Base-by-base conservation (phyloP, 2,797 vertebrate species). In the Fistularia tabacaria region DNA sequence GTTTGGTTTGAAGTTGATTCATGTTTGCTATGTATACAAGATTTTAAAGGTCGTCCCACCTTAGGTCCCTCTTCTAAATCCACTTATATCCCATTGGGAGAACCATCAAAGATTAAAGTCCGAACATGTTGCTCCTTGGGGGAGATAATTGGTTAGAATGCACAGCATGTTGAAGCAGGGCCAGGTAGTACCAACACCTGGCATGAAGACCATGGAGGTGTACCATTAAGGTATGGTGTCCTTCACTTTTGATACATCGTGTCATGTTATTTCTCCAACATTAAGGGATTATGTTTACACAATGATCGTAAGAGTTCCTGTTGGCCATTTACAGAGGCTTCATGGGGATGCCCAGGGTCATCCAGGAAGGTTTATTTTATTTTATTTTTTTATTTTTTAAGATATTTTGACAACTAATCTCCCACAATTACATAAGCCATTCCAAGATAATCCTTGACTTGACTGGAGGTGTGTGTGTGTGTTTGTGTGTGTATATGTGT, bases 31-130 rank as follows among this genome's bases (percentile, higher is more conserved):
- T 85, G 80, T 79, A 83, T 79, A 85, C 83, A 81, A 46, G 57
- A 80, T 82, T 83, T 83, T 83, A 80, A 79, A 73, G 69, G 64
- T 73, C 83, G 77, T 79, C 78, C 85, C 84, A 76, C 84, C 85
- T 80, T 49, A 76, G 74, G 59, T 87, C 80, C 72, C 70, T 67
- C 65, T 85, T 85, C 86, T 84, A 81, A 87, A 87, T 86, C 86
- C 82, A 75, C 53, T 79, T 85, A 69, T 81, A 88, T 87, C 82
- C 84, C 79, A 83, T 77, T 72, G 72, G 73, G 79, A 64, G 59
- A 86, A 75, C 77, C 82, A 86, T 88, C 83, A 80, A 87, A 88
- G 82, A 82, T 77, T 79, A 80, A 74, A 78, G 78, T 84, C 77
- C 82, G 80, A 89, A 85, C 79, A 79, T 85, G 76, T 82, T 81